Percentiles rank a stretch among this genome's conserved stretches.
phyloP scores from a whole-genome alignment of 2,113 vertebrate species.

The Peromyscus maniculatus region DNA sequence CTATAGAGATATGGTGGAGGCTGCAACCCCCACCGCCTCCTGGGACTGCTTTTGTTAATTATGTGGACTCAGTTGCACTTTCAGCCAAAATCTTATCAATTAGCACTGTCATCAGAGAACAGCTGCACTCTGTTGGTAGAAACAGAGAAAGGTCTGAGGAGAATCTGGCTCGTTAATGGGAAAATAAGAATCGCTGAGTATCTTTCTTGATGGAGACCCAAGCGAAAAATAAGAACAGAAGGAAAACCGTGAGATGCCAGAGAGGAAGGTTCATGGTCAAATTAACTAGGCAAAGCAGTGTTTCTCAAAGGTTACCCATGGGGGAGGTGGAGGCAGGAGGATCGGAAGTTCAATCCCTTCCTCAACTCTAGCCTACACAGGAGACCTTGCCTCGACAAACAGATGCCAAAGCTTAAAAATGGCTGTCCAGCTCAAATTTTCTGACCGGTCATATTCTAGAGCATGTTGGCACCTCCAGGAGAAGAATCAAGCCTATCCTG shows the following conservation, averaged over 20 bases:
- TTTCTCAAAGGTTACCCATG: background rate
- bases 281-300: background rate
- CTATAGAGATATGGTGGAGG: accelerated
- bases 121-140: background rate
- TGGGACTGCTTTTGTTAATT: background rate
- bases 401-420: background rate
- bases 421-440: background rate
- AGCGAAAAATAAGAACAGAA: background rate
- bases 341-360: background rate
- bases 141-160: background rate
- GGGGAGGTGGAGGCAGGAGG: background rate
- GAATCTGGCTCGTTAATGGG: background rate
- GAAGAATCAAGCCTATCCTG: background rate
- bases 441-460: background rate
- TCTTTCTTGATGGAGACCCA: background rate
- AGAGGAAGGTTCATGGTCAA: background rate
- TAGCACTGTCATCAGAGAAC: background rate
- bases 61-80: background rate
- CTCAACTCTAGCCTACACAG: background rate
- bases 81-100: background rate
- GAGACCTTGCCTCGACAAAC: background rate
- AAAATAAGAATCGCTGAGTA: background rate
- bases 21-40: background rate
- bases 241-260: background rate
- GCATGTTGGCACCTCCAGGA: background rate